phyloP scores from a whole-genome alignment of 2,888 invertebrate genomes.

The Chrysolina oricalcia region DNA sequence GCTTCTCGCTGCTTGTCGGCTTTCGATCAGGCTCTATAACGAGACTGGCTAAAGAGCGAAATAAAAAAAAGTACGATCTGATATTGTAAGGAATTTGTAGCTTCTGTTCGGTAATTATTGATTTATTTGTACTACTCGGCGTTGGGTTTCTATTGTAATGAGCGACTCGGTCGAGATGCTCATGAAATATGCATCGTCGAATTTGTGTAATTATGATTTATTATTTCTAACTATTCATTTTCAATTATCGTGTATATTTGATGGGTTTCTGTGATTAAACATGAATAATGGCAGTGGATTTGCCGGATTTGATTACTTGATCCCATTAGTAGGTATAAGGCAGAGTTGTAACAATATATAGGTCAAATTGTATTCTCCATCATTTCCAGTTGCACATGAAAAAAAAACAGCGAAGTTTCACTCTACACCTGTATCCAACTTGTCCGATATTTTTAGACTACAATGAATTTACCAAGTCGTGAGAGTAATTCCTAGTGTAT shows the following conservation, averaged over 20 bases:
- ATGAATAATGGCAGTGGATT: neutral
- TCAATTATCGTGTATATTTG: conserved; percentile 6
- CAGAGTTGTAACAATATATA: neutral
- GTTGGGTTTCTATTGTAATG: conserved; percentile 29
- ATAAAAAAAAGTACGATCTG: conserved; percentile 44
- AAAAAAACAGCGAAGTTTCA: no score
- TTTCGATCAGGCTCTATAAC: conserved; percentile 44
- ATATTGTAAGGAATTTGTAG: conserved; percentile 52
- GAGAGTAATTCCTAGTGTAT: no score
- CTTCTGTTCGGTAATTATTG: conserved; percentile 53
- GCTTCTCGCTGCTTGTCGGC: conserved; percentile 40
- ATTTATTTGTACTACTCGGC: conserved; percentile 40
- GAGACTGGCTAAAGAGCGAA: conserved; percentile 42
- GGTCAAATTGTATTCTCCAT: neutral
- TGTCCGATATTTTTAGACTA: no score
- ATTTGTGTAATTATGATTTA: conserved; percentile 7
- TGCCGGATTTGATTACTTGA: neutral
- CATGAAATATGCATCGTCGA: conserved; percentile 18
- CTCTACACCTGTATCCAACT: no score
- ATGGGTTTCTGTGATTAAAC: neutral
- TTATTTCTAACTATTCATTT: neutral
- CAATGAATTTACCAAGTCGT: no score
- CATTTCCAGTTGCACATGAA: no score
- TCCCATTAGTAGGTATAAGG: neutral
- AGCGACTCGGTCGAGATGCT: conserved; percentile 10